Conservation (phyloP, 2,797 vertebrate genomes). For the Lepus townsendii region DNA sequence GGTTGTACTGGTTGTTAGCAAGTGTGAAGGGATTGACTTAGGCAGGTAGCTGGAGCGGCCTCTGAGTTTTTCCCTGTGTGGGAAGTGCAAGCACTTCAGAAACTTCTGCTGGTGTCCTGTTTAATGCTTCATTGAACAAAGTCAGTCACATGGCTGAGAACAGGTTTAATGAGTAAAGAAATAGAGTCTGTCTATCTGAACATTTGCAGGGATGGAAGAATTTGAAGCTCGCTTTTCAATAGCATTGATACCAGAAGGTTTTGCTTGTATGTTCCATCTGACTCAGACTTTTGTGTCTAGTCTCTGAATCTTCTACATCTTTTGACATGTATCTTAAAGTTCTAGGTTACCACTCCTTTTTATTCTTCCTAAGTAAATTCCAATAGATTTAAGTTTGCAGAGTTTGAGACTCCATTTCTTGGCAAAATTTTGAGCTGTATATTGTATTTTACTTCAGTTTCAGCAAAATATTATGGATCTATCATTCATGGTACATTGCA, state of each 20-base stretch:
- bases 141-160: not conserved
- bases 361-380: not conserved
- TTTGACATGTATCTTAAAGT: not conserved
- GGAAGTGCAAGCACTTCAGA: not conserved
- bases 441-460: not conserved
- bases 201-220: not conserved
- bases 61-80: not conserved
- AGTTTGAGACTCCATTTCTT: not conserved
- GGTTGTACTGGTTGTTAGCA: not conserved
- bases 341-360: not conserved
- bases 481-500: not conserved
- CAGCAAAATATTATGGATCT: not conserved
- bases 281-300: not conserved
- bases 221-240: not conserved
- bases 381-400: not conserved
- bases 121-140: not conserved
- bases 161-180: not conserved
- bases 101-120: not conserved
- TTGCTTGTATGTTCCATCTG: not conserved
- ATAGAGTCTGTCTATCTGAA: not conserved
- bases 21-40: not conserved
- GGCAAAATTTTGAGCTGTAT: not conserved
- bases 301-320: not conserved
- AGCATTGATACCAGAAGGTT: not conserved
- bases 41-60: not conserved